Evolutionary conservation across 2,113 vertebrate genomes (phyloP).

Genomic region (Atrichornis clamosus): DNA sequence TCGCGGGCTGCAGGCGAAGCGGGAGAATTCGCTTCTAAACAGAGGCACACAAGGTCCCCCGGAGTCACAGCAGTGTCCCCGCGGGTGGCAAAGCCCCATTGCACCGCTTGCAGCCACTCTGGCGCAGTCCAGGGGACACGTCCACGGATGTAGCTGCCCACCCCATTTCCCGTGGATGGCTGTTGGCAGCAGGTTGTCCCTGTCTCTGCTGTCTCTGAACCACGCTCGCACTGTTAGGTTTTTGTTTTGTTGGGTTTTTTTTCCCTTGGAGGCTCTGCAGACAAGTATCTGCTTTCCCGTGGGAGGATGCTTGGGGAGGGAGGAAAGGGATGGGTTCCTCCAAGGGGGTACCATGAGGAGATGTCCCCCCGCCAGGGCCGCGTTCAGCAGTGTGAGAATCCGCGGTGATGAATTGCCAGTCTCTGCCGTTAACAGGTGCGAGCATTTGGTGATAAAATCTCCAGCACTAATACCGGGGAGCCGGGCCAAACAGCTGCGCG

Average conservation of each 20-base stretch:
- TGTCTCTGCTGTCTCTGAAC: background rate
- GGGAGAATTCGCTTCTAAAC: background rate
- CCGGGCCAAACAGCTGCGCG: slow-evolving; percentile 65
- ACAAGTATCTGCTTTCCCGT: background rate
- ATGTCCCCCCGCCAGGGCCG: background rate
- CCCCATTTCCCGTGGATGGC: background rate
- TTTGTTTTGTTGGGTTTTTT: background rate
- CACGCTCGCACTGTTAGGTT: background rate
- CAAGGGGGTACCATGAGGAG: background rate
- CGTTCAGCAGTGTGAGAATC: slow-evolving; percentile 56
- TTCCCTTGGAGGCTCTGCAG: background rate
- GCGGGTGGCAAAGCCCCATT: background rate
- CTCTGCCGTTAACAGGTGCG: slow-evolving; percentile 67
- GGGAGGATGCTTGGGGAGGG: background rate
- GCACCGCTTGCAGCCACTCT: background rate
- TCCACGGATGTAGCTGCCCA: background rate
- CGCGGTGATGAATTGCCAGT: slow-evolving; percentile 45
- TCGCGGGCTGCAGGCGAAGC: background rate
- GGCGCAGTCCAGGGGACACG: background rate
- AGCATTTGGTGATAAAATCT: slow-evolving; percentile 62
- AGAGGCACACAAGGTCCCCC: background rate
- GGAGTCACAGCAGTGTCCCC: background rate
- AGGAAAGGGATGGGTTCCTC: background rate
- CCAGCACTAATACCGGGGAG: slow-evolving; percentile 60
- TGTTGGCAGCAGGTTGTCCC: background rate